Percentiles rank a stretch among this genome's conserved stretches.
These are phyloP conservation scores for Upupa epops DNA, from an alignment of 2,113 vertebrate species.

Conservation along the genomic window DNA sequence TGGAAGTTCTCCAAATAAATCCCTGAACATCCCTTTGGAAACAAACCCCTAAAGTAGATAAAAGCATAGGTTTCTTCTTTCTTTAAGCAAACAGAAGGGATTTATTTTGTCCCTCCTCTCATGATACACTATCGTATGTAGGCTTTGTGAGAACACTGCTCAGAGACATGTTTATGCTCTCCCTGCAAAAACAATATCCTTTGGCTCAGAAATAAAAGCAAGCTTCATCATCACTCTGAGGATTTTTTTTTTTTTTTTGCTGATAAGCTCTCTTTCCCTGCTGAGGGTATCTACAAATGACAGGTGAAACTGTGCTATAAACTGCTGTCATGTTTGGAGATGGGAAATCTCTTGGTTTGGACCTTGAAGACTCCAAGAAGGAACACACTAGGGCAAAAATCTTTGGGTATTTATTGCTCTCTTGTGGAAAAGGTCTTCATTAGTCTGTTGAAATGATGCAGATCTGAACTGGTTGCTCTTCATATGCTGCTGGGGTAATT, in stretches of 20 bases:
- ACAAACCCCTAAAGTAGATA: not conserved
- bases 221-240: not conserved
- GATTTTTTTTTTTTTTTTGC: not conserved
- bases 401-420: not conserved
- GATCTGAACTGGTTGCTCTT: not conserved
- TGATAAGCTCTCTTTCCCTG: not conserved
- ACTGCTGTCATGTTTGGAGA: not conserved
- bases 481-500: not conserved
- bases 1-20: conserved; percentile 20
- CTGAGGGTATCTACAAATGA: not conserved
- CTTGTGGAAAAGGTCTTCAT: not conserved
- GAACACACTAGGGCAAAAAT: not conserved
- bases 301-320: not conserved
- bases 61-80: not conserved
- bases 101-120: not conserved
- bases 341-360: not conserved
- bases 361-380: not conserved
- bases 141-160: not conserved
- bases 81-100: not conserved
- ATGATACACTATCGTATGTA: not conserved
- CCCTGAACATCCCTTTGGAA: not conserved
- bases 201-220: conserved; percentile 3
- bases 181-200: not conserved
- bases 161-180: not conserved
- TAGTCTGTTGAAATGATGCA: not conserved